Evolutionary conservation across 2,888 invertebrate genomes (phyloP).

Genomic region (Drosophila siamana): DNA sequence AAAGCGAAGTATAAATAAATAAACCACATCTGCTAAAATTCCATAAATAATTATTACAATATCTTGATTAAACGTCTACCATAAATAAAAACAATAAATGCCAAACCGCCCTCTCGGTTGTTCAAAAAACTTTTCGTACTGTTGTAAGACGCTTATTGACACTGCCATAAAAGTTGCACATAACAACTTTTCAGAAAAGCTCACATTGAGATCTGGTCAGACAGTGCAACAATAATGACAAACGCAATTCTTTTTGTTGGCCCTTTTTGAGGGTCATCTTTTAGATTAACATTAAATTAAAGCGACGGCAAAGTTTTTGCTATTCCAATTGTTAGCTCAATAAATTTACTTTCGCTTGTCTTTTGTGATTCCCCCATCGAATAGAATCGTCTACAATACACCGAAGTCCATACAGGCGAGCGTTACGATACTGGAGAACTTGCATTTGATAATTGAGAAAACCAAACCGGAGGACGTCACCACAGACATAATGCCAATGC

Average conservation of each 20-base stretch:
- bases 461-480: conserved; percentile 92
- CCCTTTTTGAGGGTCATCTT: conserved; percentile 2
- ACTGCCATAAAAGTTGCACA: conserved; percentile 55
- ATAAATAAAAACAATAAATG: conserved; percentile 5
- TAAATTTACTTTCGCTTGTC: conserved; percentile 15
- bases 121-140: conserved; percentile 47
- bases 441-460: conserved; percentile 95
- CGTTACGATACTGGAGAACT: conserved; percentile 94
- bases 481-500: conserved; percentile 93
- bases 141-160: conserved; percentile 75
- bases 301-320: conserved; percentile 36
- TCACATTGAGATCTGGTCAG: conserved; percentile 16
- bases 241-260: conserved; percentile 11
- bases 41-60: not conserved
- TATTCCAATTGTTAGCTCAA: conserved; percentile 1
- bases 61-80: not conserved
- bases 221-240: conserved; percentile 29
- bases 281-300: conserved; percentile 21
- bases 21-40: too few relatives aligned
- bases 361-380: conserved; percentile 7
- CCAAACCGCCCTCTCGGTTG: conserved; percentile 24
- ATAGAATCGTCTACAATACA: conserved; percentile 90
- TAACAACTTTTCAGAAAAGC: conserved; percentile 37
- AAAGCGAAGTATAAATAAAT: too few relatives aligned
- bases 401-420: conserved; percentile 94